Conservation (phyloP, 2,888 invertebrate genomes). For the Uropetala carovei region DNA sequence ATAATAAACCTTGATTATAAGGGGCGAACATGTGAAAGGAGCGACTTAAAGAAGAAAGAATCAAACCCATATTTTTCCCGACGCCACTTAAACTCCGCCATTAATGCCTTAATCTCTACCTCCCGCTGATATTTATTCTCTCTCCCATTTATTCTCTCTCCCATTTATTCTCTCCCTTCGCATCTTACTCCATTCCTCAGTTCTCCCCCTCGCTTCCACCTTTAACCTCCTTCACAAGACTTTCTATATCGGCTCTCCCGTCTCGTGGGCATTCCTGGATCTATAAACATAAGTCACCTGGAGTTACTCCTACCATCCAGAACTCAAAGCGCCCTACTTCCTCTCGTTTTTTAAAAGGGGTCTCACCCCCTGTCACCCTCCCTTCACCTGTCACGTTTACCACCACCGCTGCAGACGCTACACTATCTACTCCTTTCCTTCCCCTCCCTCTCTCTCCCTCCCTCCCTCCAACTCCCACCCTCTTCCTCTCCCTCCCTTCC, state of each 20-base stretch:
- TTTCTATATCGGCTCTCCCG: constrained; percentile 7
- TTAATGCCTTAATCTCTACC: background rate
- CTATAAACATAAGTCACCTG: constrained; percentile 33
- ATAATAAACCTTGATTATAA: too few relatives aligned
- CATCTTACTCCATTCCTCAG: background rate
- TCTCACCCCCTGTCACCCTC: background rate
- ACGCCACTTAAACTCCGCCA: too few relatives aligned
- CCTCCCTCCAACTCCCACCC: background rate
- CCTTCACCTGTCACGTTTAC: background rate
- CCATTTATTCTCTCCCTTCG: background rate
- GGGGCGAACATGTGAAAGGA: too few relatives aligned
- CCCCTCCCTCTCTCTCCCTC: background rate
- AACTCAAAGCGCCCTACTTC: background rate
- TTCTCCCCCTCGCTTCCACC: background rate
- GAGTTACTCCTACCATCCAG: background rate
- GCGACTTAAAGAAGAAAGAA: too few relatives aligned
- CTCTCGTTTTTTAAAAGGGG: background rate
- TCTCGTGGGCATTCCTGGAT: constrained; percentile 20
- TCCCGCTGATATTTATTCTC: constrained; percentile 10
- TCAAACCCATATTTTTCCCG: too few relatives aligned
- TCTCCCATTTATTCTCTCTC: background rate
- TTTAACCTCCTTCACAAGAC: background rate
- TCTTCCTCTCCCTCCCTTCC: too few relatives aligned
- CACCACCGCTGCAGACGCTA: background rate
- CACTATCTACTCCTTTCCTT: too few relatives aligned